These are phyloP conservation scores for Bubo scandiacus DNA, from an alignment of 2,113 vertebrate species.

Conservation along the genomic window DNA sequence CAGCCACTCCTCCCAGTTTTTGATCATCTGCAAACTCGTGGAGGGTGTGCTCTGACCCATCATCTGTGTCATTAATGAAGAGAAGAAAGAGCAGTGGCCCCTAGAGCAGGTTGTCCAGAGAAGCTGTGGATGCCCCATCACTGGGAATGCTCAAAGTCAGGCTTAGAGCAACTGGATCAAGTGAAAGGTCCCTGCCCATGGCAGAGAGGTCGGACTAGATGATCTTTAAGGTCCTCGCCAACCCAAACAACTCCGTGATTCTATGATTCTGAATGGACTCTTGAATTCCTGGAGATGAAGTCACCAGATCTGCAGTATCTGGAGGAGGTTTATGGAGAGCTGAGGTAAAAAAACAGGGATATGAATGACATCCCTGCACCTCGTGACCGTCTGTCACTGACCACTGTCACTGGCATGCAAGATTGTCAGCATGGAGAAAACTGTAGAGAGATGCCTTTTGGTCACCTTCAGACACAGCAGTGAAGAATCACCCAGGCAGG, in stretches of 20 bases:
- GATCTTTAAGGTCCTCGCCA: neutral
- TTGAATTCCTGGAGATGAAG: neutral
- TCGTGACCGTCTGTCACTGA: neutral
- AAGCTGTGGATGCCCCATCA: no score
- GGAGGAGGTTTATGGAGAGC: constrained; percentile 88
- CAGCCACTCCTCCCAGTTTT: neutral
- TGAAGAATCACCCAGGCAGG: neutral
- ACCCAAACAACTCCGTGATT: neutral
- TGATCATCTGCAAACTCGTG: neutral
- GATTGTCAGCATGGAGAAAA: neutral
- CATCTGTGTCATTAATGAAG: neutral
- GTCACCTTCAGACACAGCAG: neutral
- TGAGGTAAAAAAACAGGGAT: constrained; percentile 5
- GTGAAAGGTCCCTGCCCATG: neutral
- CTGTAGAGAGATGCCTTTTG: neutral
- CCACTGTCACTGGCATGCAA: neutral
- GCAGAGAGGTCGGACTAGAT: neutral
- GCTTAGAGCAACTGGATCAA: neutral
- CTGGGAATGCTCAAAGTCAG: neutral
- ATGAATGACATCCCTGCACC: neutral
- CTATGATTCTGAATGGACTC: neutral
- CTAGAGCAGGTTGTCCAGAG: neutral
- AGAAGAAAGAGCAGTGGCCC: neutral
- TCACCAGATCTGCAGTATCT: constrained; percentile 62
- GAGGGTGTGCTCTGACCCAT: neutral